Percentiles rank a stretch among this genome's conserved stretches.
These are phyloP conservation scores for Caenorhabditis sinica DNA, from an alignment of 2,888 invertebrate species.

Conservation along the genomic window DNA sequence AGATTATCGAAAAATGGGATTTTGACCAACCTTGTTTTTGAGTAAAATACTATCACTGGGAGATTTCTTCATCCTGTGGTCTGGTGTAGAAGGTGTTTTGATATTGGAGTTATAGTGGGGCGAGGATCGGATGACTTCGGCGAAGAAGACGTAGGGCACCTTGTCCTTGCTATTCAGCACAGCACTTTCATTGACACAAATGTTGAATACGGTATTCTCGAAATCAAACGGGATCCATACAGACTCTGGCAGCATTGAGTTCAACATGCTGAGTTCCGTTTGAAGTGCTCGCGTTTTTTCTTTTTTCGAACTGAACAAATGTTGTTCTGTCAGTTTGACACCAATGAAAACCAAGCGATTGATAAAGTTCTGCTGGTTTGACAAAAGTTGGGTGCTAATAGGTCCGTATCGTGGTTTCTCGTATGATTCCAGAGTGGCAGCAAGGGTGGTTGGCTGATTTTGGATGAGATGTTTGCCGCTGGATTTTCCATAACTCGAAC, in stretches of 20 bases:
- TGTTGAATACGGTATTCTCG: constrained; percentile 95
- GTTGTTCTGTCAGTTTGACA: constrained; percentile 84
- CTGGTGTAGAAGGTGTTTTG: not conserved
- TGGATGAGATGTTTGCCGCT: not conserved
- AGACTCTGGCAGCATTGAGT: constrained; percentile 96
- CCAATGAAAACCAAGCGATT: constrained; percentile 92
- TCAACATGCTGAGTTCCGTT: constrained; percentile 91
- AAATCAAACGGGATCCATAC: constrained; percentile 95
- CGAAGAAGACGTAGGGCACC: constrained; percentile 98
- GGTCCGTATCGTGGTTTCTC: constrained; percentile 37
- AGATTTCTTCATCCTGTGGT: constrained; percentile 16
- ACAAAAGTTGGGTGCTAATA: constrained; percentile 13
- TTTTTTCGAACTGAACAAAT: constrained; percentile 92
- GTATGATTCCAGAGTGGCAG: constrained; percentile 1
- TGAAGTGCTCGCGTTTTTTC: constrained; percentile 87
- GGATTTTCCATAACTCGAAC: constrained; percentile 12
- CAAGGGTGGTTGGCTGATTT: not conserved
- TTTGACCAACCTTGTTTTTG: no score
- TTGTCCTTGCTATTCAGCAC: constrained; percentile 99
- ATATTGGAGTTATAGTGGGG: constrained; percentile 27
- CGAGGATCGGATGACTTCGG: constrained; percentile 88
- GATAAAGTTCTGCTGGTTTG: constrained; percentile 90
- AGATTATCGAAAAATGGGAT: no score
- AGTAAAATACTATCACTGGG: constrained; percentile 1
- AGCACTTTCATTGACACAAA: constrained; percentile 97